phyloP scores from a whole-genome alignment of 2,888 invertebrate genomes.

The Laspeyria flexula region DNA sequence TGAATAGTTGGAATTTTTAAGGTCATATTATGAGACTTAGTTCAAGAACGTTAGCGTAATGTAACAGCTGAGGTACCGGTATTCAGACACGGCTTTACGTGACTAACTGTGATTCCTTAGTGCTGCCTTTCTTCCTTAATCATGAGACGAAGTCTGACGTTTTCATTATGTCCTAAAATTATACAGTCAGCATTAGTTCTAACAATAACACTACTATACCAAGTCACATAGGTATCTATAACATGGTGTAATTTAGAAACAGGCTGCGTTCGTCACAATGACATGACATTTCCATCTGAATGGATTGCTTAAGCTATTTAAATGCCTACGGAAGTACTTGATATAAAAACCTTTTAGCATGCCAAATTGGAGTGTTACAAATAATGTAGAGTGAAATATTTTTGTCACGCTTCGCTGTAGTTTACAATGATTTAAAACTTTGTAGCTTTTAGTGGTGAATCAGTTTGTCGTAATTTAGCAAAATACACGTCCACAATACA shows the following conservation, averaged over 20 bases:
- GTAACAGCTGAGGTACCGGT: background rate
- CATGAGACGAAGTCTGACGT: background rate
- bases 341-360: conserved; percentile 33
- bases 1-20: conserved; percentile 20
- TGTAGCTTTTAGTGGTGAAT: background rate
- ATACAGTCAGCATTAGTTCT: background rate
- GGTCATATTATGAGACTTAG: conserved; percentile 15
- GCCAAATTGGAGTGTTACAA: conserved; percentile 35
- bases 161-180: background rate
- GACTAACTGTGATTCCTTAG: background rate
- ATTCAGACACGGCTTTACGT: background rate
- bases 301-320: conserved; percentile 23
- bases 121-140: conserved; percentile 1
- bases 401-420: conserved; percentile 23
- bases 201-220: background rate
- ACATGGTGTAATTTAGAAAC: background rate
- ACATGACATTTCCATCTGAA: conserved; percentile 22
- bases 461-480: too few species aligned
- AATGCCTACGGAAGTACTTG: conserved; percentile 29
- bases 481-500: too few species aligned
- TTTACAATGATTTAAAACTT: conserved; percentile 13
- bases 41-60: conserved; percentile 20
- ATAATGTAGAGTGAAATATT: conserved; percentile 17
- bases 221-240: background rate
- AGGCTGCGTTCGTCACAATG: background rate